Evolutionary conservation across 1,140 invertebrate species (phyloP), one percentile per base, ranked within the genome.

Genomic region (Macrocentrus cingulum): DNA sequence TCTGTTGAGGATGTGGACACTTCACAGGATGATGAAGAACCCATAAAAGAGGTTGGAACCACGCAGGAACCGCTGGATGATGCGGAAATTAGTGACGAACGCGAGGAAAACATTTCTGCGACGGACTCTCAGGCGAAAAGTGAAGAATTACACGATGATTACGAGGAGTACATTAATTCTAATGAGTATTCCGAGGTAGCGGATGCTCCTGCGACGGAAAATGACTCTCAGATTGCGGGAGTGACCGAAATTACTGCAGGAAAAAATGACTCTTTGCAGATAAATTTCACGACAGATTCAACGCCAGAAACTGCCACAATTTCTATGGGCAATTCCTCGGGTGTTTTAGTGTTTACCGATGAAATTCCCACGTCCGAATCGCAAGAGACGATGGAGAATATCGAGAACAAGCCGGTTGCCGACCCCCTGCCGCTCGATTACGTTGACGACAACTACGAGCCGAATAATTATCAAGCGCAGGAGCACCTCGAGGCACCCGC

Each of bases 381-480:
- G 52, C 65, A 71, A 20, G 54, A 78, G 37, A 45, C 71, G 41
- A 20, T 42, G 6, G 19, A 60, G 50, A 49, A 50, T 51, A 19
- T 22, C 8, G 22, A 55, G 37, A 32, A 44, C 48, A 66, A 46
- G 42, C 66, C 69, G 0, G 59, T n/a, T n/a, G n/a, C 64, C 7
- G 72, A 57, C 57, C 70, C 13, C 37, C 59, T 36, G 55, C 36
- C 4, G 22, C 60, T 68, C 9, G 83, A 84, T 65, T 84, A 84
- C 46, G 72, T 83, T 1, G 79, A 84, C 59, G 83, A 84, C 60
- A 84, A 83, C 73, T 84, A 82, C 55, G 83, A 84, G 64, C 72
- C 81, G 1, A 54, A 73, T 13, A 69, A 69, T 65, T 80, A 80
- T 60, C 29, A 51, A 6, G 49, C 36, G 13, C 57, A 62, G 9